phyloP scores from a whole-genome alignment of 2,797 vertebrate genomes.

The Streptopelia turtur region DNA sequence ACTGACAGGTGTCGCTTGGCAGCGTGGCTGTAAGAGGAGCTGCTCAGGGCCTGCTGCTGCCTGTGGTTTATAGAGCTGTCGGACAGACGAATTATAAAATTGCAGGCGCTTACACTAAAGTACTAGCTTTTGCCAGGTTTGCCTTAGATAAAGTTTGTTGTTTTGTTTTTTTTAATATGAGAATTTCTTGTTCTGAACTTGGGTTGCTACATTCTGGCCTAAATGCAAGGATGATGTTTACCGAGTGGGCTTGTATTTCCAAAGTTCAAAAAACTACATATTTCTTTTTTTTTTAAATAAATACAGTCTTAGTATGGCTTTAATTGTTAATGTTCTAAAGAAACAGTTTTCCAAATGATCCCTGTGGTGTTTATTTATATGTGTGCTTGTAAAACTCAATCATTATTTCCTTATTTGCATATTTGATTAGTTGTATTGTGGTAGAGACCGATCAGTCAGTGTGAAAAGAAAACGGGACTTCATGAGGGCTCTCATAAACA shows the following conservation, averaged over 20 bases:
- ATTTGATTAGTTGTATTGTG: neutral
- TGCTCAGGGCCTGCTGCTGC: neutral
- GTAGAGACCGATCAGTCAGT: too few species aligned
- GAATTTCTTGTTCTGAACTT: neutral
- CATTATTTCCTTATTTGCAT: neutral
- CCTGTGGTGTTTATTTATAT: neutral
- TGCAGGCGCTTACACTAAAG: fast-evolving
- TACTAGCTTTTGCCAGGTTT: neutral
- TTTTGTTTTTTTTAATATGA: fast-evolving
- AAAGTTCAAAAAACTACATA: fast-evolving
- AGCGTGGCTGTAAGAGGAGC: fast-evolving
- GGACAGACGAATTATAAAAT: too few species aligned
- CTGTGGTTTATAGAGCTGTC: too few species aligned
- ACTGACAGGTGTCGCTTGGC: fast-evolving
- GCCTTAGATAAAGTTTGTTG: neutral
- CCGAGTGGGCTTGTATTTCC: neutral
- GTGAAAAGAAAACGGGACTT: neutral
- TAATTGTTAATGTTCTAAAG: neutral
- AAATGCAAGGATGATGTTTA: neutral
- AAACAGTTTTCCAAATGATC: neutral
- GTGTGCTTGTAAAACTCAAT: neutral
- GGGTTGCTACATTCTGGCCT: fast-evolving
- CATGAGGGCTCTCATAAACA: neutral
- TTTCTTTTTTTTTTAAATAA: fast-evolving
- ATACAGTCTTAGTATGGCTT: neutral